These are phyloP conservation scores for Pelodytes ibericus DNA, from an alignment of 2,797 vertebrate genomes.

Conservation along the genomic window DNA sequence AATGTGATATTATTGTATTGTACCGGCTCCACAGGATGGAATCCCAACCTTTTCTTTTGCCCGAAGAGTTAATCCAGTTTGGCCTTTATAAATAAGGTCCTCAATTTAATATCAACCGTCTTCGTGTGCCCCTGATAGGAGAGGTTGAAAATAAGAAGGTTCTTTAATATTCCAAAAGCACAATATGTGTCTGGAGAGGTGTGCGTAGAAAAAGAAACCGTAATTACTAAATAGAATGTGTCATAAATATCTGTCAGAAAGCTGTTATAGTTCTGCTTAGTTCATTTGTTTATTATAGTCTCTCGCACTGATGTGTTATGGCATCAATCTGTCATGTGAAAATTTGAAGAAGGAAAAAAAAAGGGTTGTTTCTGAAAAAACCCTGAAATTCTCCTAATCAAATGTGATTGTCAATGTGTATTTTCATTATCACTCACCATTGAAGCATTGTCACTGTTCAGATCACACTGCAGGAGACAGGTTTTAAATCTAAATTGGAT, in stretches of 20 bases:
- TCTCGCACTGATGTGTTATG: constrained; percentile 13
- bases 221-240: constrained; percentile 34
- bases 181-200: constrained; percentile 17
- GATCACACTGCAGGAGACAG: constrained; percentile 15
- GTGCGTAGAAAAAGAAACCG: constrained; percentile 14
- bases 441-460: constrained; percentile 12
- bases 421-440: constrained; percentile 35
- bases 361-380: constrained; percentile 15
- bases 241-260: constrained; percentile 37
- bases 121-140: too few species aligned
- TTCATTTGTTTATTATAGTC: constrained; percentile 35
- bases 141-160: not conserved
- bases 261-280: constrained; percentile 13
- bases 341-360: not conserved
- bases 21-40: too few species aligned
- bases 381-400: constrained; percentile 29
- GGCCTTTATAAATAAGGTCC: too few species aligned
- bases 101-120: too few species aligned
- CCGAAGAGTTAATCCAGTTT: too few species aligned
- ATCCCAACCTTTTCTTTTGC: too few species aligned
- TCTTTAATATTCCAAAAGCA: not conserved
- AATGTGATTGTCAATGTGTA: constrained; percentile 21
- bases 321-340: constrained; percentile 34
- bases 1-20: too few species aligned
- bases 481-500: not conserved